Percentiles rank a stretch among this genome's conserved stretches.
Conservation (phyloP, 2,797 vertebrate species). For the Centropyge bicolor region DNA sequence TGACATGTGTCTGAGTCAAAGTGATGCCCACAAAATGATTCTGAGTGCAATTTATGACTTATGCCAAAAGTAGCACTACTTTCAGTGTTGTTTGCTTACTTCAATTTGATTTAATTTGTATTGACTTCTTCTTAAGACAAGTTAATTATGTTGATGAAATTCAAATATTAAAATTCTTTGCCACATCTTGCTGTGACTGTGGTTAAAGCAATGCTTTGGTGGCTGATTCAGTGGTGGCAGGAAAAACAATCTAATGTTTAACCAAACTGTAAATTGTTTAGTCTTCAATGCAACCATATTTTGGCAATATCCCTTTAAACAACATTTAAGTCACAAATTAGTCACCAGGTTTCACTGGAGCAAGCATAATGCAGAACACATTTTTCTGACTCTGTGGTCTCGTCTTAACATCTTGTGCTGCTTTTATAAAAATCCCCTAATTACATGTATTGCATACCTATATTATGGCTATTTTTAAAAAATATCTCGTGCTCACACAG, state of each 20-base stretch:
- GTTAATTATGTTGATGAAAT: conserved; percentile 29
- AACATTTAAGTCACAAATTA: conserved; percentile 17
- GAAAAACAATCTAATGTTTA: neutral
- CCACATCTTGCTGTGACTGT: neutral
- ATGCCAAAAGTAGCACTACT: neutral
- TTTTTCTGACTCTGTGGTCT: neutral
- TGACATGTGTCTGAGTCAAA: conserved; percentile 12
- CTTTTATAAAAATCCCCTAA: neutral
- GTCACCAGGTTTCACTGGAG: conserved; percentile 10
- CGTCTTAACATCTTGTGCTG: conserved; percentile 3
- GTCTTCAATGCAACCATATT: conserved; percentile 5
- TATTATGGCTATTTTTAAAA: neutral
- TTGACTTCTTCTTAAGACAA: conserved; percentile 26
- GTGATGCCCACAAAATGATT: conserved; percentile 1
- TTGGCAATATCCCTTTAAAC: conserved; percentile 14
- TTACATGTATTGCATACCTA: neutral
- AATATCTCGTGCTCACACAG: conserved; percentile 7
- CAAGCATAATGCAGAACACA: neutral
- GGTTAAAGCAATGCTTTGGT: neutral
- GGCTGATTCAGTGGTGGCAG: neutral
- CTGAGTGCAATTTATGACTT: neutral
- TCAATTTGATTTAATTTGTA: conserved; percentile 10
- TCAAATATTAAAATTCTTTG: neutral
- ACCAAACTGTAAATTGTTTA: conserved; percentile 21
- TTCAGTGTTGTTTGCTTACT: conserved; percentile 1